Evolutionary conservation across 2,888 invertebrate species (phyloP), one percentile per base, ranked within the genome.

Genomic region (Acanthococcus lagerstroemiae): DNA sequence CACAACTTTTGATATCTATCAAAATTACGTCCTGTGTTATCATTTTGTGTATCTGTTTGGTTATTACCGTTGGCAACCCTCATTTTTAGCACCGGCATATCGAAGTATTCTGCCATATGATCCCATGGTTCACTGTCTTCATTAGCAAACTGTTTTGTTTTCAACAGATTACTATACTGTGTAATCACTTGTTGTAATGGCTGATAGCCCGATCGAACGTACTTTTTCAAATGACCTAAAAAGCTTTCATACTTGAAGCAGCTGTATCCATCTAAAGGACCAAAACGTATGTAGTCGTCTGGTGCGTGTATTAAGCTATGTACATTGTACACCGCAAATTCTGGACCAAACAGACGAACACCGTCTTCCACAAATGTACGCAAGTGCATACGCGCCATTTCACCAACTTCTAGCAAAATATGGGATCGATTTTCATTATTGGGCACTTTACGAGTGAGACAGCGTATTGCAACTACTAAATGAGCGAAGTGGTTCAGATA

Each of bases 241-340:
- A 30, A 61, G 27, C 26, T 61, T 52, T 61, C 52, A 61, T 22
- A 61, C 27, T 50, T 61, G 15, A 61, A 61, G 17, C 27, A 25
- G 7, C 27, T n/a, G 5, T 27, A 61, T 24, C 50, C 26, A n/a
- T 52, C 61, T 4, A 61, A 12, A 19, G 50, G 52, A 6, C 52
- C 52, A 21, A 50, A 50, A 27, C 27, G 46, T 27, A 30, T 19
- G 5, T 22, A 46, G 25, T 60, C 46, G 26, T 27, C 46, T 22
- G 50, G 26, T 2, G 44, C 12, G 22, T 60, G 60, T 15, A 27
- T 21, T 9, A 61, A 26, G 50, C n/a, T 61, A 5, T 50, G 50
- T 9, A 52, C 15, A 52, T 61, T 52, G 21, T 52, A 22, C 6
- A 30, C 27, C 1, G 52, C 24, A 61, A 52, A 50, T 22, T 44